phyloP scores from a whole-genome alignment of 1,140 invertebrate species.

The Drosophila takahashii region DNA sequence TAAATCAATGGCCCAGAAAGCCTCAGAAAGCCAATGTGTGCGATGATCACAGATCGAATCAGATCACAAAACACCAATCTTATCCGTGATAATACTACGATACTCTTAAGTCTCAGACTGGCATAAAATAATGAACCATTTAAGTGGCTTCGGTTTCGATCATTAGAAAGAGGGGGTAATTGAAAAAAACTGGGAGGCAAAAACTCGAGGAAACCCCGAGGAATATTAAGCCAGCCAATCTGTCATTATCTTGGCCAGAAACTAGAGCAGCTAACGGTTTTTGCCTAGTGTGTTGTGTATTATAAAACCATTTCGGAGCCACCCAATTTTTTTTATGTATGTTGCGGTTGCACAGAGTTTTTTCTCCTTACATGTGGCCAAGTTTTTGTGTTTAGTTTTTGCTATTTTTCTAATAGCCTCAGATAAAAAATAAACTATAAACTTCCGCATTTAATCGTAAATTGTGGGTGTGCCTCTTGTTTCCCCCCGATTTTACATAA shows the following conservation, averaged over 20 bases:
- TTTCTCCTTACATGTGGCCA: background rate
- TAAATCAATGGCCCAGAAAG: constrained; percentile 42
- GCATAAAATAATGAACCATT: constrained; percentile 41
- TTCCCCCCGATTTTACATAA: constrained; percentile 61
- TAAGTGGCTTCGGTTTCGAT: constrained; percentile 11
- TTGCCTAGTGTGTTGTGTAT: constrained; percentile 20
- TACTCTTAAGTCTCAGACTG: constrained; percentile 14
- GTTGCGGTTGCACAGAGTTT: background rate
- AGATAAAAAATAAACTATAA: background rate
- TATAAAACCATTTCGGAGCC: constrained; percentile 31
- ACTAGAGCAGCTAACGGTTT: constrained; percentile 67
- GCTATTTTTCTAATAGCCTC: background rate
- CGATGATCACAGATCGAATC: constrained; percentile 15
- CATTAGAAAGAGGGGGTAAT: constrained; percentile 32
- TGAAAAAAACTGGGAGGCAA: constrained; percentile 29
- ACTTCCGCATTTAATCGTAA: constrained; percentile 56
- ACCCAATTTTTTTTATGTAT: constrained; percentile 8
- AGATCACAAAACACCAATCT: constrained; percentile 20
- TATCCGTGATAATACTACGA: constrained; percentile 24
- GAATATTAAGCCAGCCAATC: constrained; percentile 38
- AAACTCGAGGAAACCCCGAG: constrained; percentile 18
- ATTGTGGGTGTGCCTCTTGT: constrained; percentile 59
- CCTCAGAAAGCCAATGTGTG: constrained; percentile 24
- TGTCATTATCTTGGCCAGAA: constrained; percentile 61
- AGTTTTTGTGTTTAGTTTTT: constrained; percentile 16